Percentiles rank a stretch among this genome's conserved stretches.
Conservation (phyloP, 2,113 vertebrate species). For the Polypterus senegalus region DNA sequence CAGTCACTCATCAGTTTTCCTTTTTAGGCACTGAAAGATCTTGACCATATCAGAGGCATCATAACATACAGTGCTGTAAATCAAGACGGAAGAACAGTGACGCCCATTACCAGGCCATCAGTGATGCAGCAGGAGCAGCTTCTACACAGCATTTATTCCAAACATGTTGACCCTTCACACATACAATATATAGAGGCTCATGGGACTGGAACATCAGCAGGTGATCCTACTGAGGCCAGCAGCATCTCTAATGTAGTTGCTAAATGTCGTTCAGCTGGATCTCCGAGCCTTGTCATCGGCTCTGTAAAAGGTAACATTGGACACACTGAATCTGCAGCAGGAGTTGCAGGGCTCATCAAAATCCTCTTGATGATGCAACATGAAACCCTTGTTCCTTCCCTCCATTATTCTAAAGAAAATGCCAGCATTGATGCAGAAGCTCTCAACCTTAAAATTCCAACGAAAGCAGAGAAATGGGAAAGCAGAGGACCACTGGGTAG, state of each 20-base stretch:
- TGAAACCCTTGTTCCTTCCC: slow-evolving; percentile 60
- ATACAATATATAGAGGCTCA: slow-evolving; percentile 69
- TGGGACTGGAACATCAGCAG: slow-evolving; percentile 58
- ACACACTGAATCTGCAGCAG: slow-evolving; percentile 69
- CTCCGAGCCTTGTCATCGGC: slow-evolving; percentile 41
- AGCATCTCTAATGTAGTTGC: slow-evolving; percentile 49
- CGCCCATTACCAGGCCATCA: slow-evolving; percentile 59
- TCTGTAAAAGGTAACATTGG: slow-evolving; percentile 73
- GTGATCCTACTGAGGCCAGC: slow-evolving; percentile 56
- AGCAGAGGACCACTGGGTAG: slow-evolving; percentile 34
- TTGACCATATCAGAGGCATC: slow-evolving; percentile 63
- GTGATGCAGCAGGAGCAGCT: slow-evolving; percentile 54
- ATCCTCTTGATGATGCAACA: slow-evolving; percentile 78
- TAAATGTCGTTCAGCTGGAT: slow-evolving; percentile 33
- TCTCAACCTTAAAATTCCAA: slow-evolving; percentile 52
- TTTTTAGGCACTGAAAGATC: slow-evolving; percentile 52
- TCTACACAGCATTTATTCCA: slow-evolving; percentile 49
- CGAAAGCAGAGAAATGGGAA: slow-evolving; percentile 50
- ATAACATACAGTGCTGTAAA: slow-evolving; percentile 55
- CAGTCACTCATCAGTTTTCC: neutral
- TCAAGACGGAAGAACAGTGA: slow-evolving; percentile 53
- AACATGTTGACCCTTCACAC: slow-evolving; percentile 34
- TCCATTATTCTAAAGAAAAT: slow-evolving; percentile 56
- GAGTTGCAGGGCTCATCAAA: slow-evolving; percentile 70
- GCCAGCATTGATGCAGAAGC: slow-evolving; percentile 49